Evolutionary conservation across 1,140 invertebrate species (phyloP).

Genomic region (Charaxes varanes): DNA sequence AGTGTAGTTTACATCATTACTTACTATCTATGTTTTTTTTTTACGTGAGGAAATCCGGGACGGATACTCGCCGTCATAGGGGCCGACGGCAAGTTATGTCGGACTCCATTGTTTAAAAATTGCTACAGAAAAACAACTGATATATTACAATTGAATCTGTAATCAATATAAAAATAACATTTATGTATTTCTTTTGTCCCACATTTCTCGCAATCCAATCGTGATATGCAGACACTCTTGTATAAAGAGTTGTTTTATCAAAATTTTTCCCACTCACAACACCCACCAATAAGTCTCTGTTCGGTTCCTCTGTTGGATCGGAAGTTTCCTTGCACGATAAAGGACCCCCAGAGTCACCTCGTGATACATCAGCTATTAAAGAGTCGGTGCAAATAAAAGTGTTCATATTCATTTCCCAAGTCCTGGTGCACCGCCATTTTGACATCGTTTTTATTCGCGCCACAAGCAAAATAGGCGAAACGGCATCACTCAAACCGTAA

Average conservation of each 20-base stretch:
- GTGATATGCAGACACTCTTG: constrained; percentile 39
- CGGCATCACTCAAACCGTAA: constrained; percentile 1
- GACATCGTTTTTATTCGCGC: constrained; percentile 34
- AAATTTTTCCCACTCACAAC: constrained; percentile 53
- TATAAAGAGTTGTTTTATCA: constrained; percentile 46
- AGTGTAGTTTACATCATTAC: too few species aligned
- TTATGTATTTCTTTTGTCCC: neutral
- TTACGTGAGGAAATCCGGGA: too few species aligned
- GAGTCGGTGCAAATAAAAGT: constrained; percentile 44
- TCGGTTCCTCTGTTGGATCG: constrained; percentile 24
- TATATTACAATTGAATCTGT: constrained; percentile 4
- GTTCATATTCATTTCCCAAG: constrained; percentile 54
- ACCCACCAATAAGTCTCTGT: constrained; percentile 36
- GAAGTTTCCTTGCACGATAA: constrained; percentile 32
- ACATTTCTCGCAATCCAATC: constrained; percentile 36
- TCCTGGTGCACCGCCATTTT: constrained; percentile 26
- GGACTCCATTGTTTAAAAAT: too few species aligned
- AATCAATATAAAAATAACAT: neutral
- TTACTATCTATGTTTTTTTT: too few species aligned
- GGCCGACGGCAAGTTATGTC: too few species aligned
- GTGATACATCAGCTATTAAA: constrained; percentile 31
- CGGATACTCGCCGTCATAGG: too few species aligned
- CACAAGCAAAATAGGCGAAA: constrained; percentile 29
- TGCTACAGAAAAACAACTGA: constrained; percentile 1
- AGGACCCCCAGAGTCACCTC: constrained; percentile 52